Base-by-base conservation (phyloP, 2,113 vertebrate species). In the Centrocercus urophasianus region DNA sequence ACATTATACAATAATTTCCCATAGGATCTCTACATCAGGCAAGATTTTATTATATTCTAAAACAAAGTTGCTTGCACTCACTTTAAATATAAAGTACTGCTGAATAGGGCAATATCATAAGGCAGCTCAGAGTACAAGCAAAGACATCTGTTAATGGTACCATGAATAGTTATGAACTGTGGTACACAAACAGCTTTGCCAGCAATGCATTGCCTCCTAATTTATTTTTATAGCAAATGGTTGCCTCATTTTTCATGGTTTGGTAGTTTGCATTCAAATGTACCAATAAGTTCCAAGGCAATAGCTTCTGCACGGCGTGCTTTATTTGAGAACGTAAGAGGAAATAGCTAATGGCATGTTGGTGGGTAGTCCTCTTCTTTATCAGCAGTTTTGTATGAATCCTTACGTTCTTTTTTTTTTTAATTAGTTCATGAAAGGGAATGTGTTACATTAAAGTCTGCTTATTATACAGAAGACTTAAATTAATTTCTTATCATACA, bases 141-240 rank as follows among this genome's bases (percentile, higher is more conserved):
- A 92, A 98, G 96, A 91, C 96, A 97, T 98, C 97, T 96, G 95
- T 97, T 98, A 97, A 98, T 96, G 87, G 94, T 90, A 95, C 92
- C 89, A 93, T 94, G 93, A 97, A 97, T 93, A 97, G 96, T 97
- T 97, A 97, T 91, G 93, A 96, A 94, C 76, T 96, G 89, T 97
- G 94, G 86, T 96, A 79, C 95, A 95, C 88, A 90, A 91, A 97
- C 82, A 94, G 59, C 89, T 97, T 97, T 96, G 94, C 96, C 95
- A 97, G 95, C 91, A 96, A 96, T 93, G 79, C 91, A 86, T 56
- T 93, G 96, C 91, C 84, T 97, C 86, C 94, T 96, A 95, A 96
- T 96, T 96, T 97, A 96, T 97, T 98, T 98, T 97, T 98, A 96
- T 90, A 96, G 97, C 79, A 95, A 94, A 94, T 40, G 57, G 95